Evolutionary conservation across 2,888 invertebrate species (phyloP), one percentile per base, ranked within the genome.

Genomic region (Lordiphosa andalusiaca): DNA sequence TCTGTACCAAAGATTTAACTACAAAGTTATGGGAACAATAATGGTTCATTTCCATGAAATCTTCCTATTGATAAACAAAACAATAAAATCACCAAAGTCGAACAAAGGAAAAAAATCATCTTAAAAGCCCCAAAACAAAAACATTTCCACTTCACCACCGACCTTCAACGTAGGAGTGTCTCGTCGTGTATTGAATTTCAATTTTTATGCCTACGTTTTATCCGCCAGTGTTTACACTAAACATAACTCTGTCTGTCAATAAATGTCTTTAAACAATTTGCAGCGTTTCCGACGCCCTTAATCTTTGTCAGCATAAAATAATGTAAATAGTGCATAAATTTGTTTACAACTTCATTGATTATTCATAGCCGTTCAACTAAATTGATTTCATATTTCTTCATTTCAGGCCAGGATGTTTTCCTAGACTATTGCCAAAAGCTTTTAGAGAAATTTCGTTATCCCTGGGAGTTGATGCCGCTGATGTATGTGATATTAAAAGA

Each of bases 401-500:
- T 90, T 90, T 5, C 87, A 91, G 91, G 87, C 70, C 90, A 90
- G 55, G 92, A 92, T 84, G 88, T 92, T 52, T 89, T 93, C 78
- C 90, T 95, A 86, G 94, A 94, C 83, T 93, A 93, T 89, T 94
- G 94, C 87, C 92, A 93, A 81, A 94, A 93, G 86, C 91, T 94
- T 56, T 90, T 94, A 88, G 94, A 94, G 87, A 93, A 93, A 90
- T 95, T 94, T 90, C 92, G 93, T 86, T 94, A 94, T 88, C 93
- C 94, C 4, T 94, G 93, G 93, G 94, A 94, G 88, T 93, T 94
- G 92, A 93, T 95, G 92, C 94, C 95, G 16, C 89, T 95, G 37
- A 93, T 95, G 91, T 94, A 94, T 89, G 93, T 94, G 85, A 95
- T 95, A 89, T 91, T 95, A 62, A 95, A 95, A 87, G 93, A 94